Percentiles rank a stretch among this genome's conserved stretches.
Conservation (phyloP, 2,113 vertebrate genomes). For the Hiodon alosoides region DNA sequence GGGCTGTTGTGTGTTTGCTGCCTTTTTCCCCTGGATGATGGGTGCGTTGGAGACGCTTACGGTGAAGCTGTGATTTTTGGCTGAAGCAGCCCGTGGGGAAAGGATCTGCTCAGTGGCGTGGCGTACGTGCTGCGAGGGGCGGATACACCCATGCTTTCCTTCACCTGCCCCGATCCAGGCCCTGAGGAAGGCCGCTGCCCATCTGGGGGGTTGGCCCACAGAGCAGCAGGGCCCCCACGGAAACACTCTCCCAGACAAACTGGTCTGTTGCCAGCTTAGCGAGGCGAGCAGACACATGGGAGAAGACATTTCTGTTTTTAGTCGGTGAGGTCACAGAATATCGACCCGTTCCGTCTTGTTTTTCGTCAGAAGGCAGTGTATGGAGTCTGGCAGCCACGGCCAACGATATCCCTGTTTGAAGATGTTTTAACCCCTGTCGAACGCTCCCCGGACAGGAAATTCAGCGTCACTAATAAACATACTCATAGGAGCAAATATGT, state of each 20-base stretch:
- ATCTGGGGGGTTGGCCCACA: too few relatives aligned
- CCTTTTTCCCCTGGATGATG: too few relatives aligned
- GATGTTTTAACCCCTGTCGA: not conserved
- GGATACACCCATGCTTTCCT: not conserved
- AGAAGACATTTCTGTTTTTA: not conserved
- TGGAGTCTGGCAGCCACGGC: constrained; percentile 6
- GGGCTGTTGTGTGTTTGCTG: too few relatives aligned
- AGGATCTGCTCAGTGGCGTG: too few relatives aligned
- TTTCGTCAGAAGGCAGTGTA: not conserved
- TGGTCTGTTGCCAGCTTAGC: constrained; percentile 22
- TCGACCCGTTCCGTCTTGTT: not conserved
- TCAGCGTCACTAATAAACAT: not conserved
- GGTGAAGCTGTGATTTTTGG: too few relatives aligned
- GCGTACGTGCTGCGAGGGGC: too few relatives aligned
- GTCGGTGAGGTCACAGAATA: too few relatives aligned
- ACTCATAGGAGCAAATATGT: not conserved
- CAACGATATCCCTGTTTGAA: not conserved
- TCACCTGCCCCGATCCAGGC: not conserved
- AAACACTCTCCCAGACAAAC: constrained; percentile 2
- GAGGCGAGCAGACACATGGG: constrained; percentile 36
- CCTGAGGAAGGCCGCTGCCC: too few relatives aligned
- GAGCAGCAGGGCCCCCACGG: not conserved
- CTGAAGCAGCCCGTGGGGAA: too few relatives aligned
- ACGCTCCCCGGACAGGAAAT: not conserved
- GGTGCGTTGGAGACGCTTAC: too few relatives aligned